Evolutionary conservation across 2,113 vertebrate species (phyloP), one percentile per base, ranked within the genome.

Genomic region (Corythaixoides concolor): DNA sequence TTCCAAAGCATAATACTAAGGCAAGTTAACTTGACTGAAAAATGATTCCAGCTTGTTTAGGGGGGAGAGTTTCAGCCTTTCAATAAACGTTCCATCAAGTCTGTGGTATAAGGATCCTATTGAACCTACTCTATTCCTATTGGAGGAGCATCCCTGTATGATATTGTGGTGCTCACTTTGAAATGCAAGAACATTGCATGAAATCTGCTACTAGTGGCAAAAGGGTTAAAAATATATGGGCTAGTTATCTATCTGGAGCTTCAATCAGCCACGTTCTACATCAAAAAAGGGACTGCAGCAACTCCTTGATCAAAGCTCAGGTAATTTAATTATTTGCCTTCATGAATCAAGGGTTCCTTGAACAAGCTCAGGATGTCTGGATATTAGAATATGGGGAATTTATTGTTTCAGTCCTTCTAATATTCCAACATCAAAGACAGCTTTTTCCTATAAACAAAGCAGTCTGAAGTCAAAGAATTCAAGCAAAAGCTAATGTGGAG

Each of bases 251-350:
- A 26, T 37, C 70, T 47, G 53, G 26, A 66, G 80, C 92, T 96
- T 96, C 97, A 93, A 95, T 92, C 62, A 95, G 67, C 77, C 84
- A 47, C 76, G 4, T 43, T 80, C 55, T 18, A 79, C 96, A 94
- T 97, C 89, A 97, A 95, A 96, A 83, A 91, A 47, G n/a, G n/a
- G 58, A 80, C 63, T 63, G 81, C 86, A 83, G 74, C 68, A 35
- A 69, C 70, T 91, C 30, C 69, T 50, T 96, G 94, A 97, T 96
- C 94, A 97, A 97, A 97, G 96, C 93, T 74, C 77, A 95, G 95
- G 95, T 97, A 96, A 97, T 97, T 96, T 93, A 97, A 97, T 97
- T 96, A 97, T 96, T 95, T 96, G 89, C 87, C 84, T 93, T 91
- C 84, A 74, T 89, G 81, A 93, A 94, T 95, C 77, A 88, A 94